Base-by-base conservation (phyloP, 1,140 invertebrate species). In the Zelostemma sp. region DNA sequence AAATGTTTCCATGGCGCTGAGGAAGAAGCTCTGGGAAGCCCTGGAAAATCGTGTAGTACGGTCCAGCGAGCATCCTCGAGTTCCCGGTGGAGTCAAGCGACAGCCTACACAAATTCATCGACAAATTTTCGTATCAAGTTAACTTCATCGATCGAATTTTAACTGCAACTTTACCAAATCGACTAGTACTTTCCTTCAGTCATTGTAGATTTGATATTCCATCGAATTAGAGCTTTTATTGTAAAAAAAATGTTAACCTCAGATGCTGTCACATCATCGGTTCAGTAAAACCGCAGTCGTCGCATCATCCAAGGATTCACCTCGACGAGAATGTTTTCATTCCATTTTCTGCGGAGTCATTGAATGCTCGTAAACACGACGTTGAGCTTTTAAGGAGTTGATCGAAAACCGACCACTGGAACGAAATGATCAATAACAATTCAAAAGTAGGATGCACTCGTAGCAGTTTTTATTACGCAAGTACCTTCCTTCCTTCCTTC, bases 321-420 rank as follows among this genome's bases (percentile, higher is more conserved):
- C 53, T 84, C 19, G 79, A 75, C 17, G 64, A 80, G 43, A 71
- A 69, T n/a, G 41, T 83, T 38, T 86, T 84, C 0, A 56, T 85
- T 59, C 59, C 67, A 0, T 57, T 86, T 17, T 81, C 72, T 33
- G 41, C 85, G 6, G 66, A 85, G 75, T 78, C 81, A 3, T 49
- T 74, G 1, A 54, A 80, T 51, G 51, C 72, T 2, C 72, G 57
- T 18, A 57, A 66, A 21, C 65, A 75, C 38, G 72, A 76, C 53
- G 79, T 86, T 8, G 78, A 80, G 62, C 79, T 86, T 61, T 59
- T 82, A 17, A 84, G 85, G 12, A 78, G 76, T 14, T 74, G 82
- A 35, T 68, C 18, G 12, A 69, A 77, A 18, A 77, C 81, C 1
- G 51, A 75, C 38, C 74, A 75, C 57, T 73, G 73, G 33, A 73